phyloP scores from a whole-genome alignment of 2,113 vertebrate genomes.

The Nerophis lumbriciformis region DNA sequence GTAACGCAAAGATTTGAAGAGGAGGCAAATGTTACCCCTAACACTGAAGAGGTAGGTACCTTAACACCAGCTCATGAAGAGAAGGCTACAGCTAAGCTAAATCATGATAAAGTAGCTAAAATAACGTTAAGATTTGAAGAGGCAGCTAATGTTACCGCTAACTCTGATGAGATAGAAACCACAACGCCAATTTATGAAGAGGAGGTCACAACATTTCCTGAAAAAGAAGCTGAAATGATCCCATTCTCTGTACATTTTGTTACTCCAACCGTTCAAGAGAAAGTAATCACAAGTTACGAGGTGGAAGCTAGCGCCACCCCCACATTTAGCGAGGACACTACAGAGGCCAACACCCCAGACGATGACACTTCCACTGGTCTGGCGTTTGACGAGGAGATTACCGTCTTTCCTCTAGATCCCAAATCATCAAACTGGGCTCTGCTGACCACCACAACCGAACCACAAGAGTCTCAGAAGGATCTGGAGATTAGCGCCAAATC shows the following conservation, averaged over 20 bases:
- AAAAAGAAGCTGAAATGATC: background rate
- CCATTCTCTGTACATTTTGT: background rate
- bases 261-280: background rate
- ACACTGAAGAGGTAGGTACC: too few species aligned
- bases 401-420: slow-evolving; percentile 39
- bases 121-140: background rate
- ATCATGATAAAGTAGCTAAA: background rate
- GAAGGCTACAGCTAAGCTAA: slow-evolving; percentile 1
- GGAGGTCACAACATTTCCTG: background rate
- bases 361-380: background rate
- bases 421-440: slow-evolving; percentile 47
- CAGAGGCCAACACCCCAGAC: background rate
- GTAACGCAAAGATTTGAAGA: too few species aligned
- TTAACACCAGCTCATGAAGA: background rate
- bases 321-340: background rate
- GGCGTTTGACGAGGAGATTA: slow-evolving; percentile 23
- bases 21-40: too few species aligned
- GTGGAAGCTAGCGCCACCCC: background rate
- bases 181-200: background rate
- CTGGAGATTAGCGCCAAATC: slow-evolving; percentile 44
- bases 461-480: slow-evolving; percentile 53
- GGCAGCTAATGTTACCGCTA: background rate
- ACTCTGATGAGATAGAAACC: background rate
- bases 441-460: slow-evolving; percentile 29
- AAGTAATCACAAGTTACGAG: background rate